A percentile compares a stretch with the other conserved stretches of the same genome.
phyloP scores from a whole-genome alignment of 2,888 invertebrate genomes.

The Plagodis pulveraria region DNA sequence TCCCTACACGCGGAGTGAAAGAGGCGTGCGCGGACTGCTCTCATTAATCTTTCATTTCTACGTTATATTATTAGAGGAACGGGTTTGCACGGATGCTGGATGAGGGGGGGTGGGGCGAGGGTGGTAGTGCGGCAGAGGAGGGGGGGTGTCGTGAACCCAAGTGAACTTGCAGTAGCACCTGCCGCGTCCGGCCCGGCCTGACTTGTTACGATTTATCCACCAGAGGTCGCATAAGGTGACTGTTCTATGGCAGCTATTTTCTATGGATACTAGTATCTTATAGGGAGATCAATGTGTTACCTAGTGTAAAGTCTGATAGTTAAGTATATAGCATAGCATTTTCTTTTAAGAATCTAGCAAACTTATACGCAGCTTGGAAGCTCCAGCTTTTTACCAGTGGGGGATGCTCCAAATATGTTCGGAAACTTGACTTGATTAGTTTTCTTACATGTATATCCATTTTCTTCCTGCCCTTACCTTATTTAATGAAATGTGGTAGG shows the following conservation, averaged over 20 bases:
- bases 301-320: too few species aligned
- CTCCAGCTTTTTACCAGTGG: too few species aligned
- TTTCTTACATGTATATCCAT: too few species aligned
- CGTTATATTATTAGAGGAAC: conserved; percentile 85
- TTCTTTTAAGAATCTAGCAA: too few species aligned
- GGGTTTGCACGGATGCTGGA: conserved; percentile 83
- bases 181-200: conserved; percentile 73
- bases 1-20: conserved; percentile 71
- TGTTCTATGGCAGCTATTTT: conserved; percentile 49
- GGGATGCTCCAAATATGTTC: too few species aligned
- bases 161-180: conserved; percentile 83
- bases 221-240: conserved; percentile 56
- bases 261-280: conserved; percentile 17
- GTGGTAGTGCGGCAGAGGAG: conserved; percentile 38
- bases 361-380: too few species aligned
- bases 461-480: too few species aligned
- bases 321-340: too few species aligned
- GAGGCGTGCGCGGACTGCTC: conserved; percentile 84
- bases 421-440: too few species aligned
- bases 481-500: too few species aligned
- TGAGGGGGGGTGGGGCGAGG: conserved; percentile 36
- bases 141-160: conserved; percentile 74
- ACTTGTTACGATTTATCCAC: conserved; percentile 41
- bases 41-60: conserved; percentile 85
- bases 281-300: background rate